Base-by-base conservation (phyloP, 2,113 vertebrate species). In the Bostrychus sinensis region DNA sequence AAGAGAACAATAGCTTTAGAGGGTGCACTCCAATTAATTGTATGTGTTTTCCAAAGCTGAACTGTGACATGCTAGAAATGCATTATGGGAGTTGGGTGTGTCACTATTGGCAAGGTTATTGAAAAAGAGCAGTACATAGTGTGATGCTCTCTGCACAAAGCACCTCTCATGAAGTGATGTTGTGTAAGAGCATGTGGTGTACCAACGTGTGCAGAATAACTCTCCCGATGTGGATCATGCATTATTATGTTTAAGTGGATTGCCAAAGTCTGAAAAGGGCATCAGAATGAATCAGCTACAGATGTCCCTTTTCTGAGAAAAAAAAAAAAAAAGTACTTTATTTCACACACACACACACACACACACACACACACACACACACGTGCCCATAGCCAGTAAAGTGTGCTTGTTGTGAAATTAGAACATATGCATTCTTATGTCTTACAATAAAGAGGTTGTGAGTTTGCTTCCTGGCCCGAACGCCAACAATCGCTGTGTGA, bases 21-120 rank as follows among this genome's bases (percentile, higher is more conserved):
- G 66, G 83, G 81, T 80, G 84, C 88, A 78, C 87, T 91, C 59
- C 72, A 85, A 80, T 88, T 83, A 86, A 86, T 84, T 85, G 75
- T 75, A 41, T 75, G 62, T 74, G 76, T 81, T 75, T 51, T 88
- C 75, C 42, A 70, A 78, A 71, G 79, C 71, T 62, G 75, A 79
- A 81, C 72, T 30, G 53, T 55, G 67, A 77, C 73, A 53, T 51
- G 46, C 34, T 62, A 73, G 36, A 87, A 87, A 85, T 88, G 83
- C 81, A 80, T 86, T 81, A 62, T 74, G 68, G 71, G 58, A 78
- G 64, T 77, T 78, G 78, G 86, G 73, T 66, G 68, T 78, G 78
- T 43, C 79, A 70, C 65, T 7, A 62, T 67, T 62, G 67, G 46
- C 64, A 73, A 75, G 77, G 85, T 86, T 72, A 81, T 36, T 7